Evolutionary conservation across 2,888 invertebrate species (phyloP).

Genomic region (Orthosia gracilis): DNA sequence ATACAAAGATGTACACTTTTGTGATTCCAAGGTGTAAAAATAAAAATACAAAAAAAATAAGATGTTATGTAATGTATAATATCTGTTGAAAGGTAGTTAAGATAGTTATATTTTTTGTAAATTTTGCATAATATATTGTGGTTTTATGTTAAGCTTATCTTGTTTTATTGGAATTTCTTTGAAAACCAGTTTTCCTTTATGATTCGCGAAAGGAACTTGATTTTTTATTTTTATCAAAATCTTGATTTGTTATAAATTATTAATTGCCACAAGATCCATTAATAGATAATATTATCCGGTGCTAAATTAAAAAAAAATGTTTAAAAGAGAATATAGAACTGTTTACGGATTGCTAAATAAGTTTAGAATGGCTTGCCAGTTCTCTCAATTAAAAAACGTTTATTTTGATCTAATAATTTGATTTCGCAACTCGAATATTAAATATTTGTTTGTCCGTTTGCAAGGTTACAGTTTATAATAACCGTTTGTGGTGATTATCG

Average conservation of each 20-base stretch:
- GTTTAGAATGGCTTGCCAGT: conserved; percentile 30
- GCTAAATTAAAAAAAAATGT: conserved; percentile 1
- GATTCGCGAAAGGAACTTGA: conserved; percentile 24
- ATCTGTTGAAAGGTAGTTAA: conserved; percentile 38
- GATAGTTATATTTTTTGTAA: conserved; percentile 47
- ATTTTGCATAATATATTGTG: conserved; percentile 60
- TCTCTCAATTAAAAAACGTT: conserved; percentile 66
- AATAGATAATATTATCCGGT: not conserved
- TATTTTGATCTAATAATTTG: conserved; percentile 66
- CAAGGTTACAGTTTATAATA: conserved; percentile 64
- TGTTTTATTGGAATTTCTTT: conserved; percentile 59
- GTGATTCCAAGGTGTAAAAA: conserved; percentile 21
- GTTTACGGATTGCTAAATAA: conserved; percentile 45
- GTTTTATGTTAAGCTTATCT: conserved; percentile 52
- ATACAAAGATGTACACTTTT: conserved; percentile 28
- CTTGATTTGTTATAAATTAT: conserved; percentile 2
- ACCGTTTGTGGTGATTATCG: conserved; percentile 61
- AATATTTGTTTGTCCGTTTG: conserved; percentile 57
- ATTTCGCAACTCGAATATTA: conserved; percentile 59
- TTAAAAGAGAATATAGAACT: not conserved
- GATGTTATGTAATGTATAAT: conserved; percentile 35
- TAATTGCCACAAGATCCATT: conserved; percentile 13
- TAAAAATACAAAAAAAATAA: conserved; percentile 40
- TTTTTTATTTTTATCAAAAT: conserved; percentile 14
- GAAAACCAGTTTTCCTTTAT: conserved; percentile 38